These are phyloP conservation scores for Sarcophaga carnaria DNA, from an alignment of 2,888 invertebrate species.

Conservation along the genomic window DNA sequence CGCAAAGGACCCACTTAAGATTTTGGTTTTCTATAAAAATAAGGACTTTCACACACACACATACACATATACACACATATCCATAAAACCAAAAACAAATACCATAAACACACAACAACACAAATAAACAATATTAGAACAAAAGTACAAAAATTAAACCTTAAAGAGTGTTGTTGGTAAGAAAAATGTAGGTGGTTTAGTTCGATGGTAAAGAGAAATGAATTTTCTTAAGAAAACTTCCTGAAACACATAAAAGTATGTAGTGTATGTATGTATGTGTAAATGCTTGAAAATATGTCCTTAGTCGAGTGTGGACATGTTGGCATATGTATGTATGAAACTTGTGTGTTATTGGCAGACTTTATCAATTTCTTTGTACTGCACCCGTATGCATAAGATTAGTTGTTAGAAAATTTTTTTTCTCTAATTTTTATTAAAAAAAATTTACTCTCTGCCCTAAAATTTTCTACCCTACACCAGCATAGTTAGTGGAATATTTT, in stretches of 20 bases:
- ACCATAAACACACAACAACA: too few species aligned
- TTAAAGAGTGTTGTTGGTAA: constrained; percentile 23
- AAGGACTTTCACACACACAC: neutral
- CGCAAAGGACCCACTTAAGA: constrained; percentile 73
- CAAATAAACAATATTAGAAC: neutral
- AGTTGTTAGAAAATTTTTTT: constrained; percentile 36
- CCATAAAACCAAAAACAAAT: neutral
- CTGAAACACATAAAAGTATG: neutral
- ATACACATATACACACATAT: neutral
- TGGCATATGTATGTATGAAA: constrained; percentile 17
- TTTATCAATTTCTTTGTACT: constrained; percentile 57
- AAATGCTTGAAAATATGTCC: neutral
- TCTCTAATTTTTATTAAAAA: neutral
- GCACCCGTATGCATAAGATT: constrained; percentile 59
- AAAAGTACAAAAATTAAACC: constrained; percentile 17
- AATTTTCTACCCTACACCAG: too few species aligned
- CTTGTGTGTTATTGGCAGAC: constrained; percentile 33
- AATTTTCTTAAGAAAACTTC: constrained; percentile 20
- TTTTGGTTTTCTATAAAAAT: constrained; percentile 23
- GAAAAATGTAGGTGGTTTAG: constrained; percentile 25
- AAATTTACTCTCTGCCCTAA: too few species aligned
- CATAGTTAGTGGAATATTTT: too few species aligned
- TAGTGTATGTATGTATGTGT: neutral
- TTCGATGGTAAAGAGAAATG: neutral
- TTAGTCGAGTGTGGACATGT: neutral